These are phyloP conservation scores for Phalacrocorax aristotelis DNA, from an alignment of 2,113 vertebrate species.

Conservation along the genomic window DNA sequence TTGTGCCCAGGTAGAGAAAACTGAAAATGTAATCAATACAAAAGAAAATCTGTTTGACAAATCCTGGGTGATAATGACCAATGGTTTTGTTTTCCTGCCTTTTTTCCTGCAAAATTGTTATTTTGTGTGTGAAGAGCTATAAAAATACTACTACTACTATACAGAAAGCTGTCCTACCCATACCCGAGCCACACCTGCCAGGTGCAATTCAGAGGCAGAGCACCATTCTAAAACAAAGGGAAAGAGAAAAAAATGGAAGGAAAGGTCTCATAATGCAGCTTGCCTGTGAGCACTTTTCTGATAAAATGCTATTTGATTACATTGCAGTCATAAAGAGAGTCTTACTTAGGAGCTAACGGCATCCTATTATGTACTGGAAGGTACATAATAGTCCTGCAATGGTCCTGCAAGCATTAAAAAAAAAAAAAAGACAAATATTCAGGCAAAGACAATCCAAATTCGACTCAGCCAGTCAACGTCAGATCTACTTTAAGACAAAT, in stretches of 20 bases:
- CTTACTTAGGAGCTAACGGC: background rate
- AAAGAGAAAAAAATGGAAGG: background rate
- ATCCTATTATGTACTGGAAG: background rate
- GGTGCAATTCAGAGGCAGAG: background rate
- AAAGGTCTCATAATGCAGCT: background rate
- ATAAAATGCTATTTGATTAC: background rate
- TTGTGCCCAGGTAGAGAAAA: conserved; percentile 3
- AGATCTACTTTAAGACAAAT: background rate
- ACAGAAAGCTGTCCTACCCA: background rate
- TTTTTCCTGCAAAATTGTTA: background rate
- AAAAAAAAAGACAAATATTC: background rate
- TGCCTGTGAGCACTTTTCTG: background rate
- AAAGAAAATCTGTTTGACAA: background rate
- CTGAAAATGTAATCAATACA: conserved; percentile 7
- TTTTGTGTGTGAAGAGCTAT: background rate
- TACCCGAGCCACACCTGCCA: background rate
- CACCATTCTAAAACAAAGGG: background rate
- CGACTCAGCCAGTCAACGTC: background rate
- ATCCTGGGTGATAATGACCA: background rate
- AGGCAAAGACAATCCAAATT: background rate
- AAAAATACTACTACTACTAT: background rate
- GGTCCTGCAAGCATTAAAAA: background rate
- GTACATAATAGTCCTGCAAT: background rate
- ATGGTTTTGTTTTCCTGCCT: background rate
- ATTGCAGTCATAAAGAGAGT: background rate